Evolutionary conservation across 2,797 vertebrate species (phyloP).

Genomic region (Sebastes itinus): DNA sequence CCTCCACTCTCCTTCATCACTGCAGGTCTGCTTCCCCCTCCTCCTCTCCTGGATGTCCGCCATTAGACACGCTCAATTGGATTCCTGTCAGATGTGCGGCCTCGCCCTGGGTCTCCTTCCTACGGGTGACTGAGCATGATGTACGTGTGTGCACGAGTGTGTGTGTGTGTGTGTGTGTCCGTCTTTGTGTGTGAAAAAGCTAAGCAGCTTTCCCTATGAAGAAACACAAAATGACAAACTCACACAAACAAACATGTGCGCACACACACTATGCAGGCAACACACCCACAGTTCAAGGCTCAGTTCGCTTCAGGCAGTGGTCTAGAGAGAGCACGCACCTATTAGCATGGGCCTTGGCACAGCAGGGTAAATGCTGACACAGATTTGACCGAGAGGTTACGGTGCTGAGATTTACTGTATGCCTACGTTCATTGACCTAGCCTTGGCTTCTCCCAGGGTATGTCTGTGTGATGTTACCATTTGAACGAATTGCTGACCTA

Average conservation of each 20-base stretch:
- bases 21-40: constrained; percentile 69
- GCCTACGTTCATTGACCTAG: constrained; percentile 58
- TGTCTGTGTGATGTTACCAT: constrained; percentile 58
- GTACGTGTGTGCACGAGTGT: constrained; percentile 41
- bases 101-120: constrained; percentile 81
- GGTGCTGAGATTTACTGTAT: constrained; percentile 69
- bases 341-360: constrained; percentile 74
- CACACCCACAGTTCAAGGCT: constrained; percentile 54
- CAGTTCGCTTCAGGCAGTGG: constrained; percentile 37
- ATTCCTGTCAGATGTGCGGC: constrained; percentile 83
- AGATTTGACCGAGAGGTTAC: constrained; percentile 72
- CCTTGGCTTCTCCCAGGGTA: constrained; percentile 63
- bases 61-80: constrained; percentile 84
- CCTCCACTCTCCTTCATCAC: constrained; percentile 75
- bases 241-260: constrained; percentile 6
- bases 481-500: constrained; percentile 69
- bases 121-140: constrained; percentile 79
- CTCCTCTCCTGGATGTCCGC: constrained; percentile 79
- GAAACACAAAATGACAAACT: constrained; percentile 52
- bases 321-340: constrained; percentile 46
- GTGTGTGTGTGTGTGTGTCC: constrained; percentile 13
- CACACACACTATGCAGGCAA: background rate
- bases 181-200: constrained; percentile 45
- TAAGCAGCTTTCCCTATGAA: constrained; percentile 45
- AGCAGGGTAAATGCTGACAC: constrained; percentile 71